phyloP scores from a whole-genome alignment of 92 coral and sea anemone species.

The Zoanthus gigantus region DNA sequence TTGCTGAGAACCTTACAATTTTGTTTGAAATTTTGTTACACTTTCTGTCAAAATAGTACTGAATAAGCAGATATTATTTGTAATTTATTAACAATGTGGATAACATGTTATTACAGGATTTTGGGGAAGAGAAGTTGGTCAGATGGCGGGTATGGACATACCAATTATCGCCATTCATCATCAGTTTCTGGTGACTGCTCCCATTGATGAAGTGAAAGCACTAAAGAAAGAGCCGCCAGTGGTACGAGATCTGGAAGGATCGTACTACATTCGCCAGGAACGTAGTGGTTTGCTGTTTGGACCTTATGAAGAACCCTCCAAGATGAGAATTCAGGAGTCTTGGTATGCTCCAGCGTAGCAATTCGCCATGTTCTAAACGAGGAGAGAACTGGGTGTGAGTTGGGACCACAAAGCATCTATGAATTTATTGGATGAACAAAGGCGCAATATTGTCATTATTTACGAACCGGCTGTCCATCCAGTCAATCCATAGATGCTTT shows the following conservation, averaged over 20 bases:
- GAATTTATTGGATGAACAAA: too few species aligned
- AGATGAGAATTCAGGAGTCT: constrained; percentile 91
- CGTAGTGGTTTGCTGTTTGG: constrained; percentile 87
- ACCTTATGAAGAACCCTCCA: constrained; percentile 88
- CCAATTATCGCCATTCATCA: constrained; percentile 92
- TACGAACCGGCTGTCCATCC: too few species aligned
- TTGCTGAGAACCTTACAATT: too few species aligned
- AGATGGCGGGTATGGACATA: constrained; percentile 87
- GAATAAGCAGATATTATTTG: too few species aligned
- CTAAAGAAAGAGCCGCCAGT: constrained; percentile 88
- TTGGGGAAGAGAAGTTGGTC: constrained; percentile 98
- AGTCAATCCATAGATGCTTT: too few species aligned
- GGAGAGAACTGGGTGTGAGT: too few species aligned
- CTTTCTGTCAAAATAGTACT: too few species aligned
- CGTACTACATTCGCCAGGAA: constrained; percentile 92
- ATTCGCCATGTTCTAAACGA: too few species aligned
- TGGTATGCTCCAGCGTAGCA: constrained; percentile 64
- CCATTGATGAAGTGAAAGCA: constrained; percentile 92
- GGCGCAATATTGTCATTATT: too few species aligned
- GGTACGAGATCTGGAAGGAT: constrained; percentile 89
- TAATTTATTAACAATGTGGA: too few species aligned
- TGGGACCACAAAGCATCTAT: too few species aligned
- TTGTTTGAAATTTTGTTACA: too few species aligned
- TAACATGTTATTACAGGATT: constrained; percentile 63
- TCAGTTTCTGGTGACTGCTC: constrained; percentile 91